phyloP scores from a whole-genome alignment of 2,797 vertebrate genomes.

The Arrhamphus sclerolepis region DNA sequence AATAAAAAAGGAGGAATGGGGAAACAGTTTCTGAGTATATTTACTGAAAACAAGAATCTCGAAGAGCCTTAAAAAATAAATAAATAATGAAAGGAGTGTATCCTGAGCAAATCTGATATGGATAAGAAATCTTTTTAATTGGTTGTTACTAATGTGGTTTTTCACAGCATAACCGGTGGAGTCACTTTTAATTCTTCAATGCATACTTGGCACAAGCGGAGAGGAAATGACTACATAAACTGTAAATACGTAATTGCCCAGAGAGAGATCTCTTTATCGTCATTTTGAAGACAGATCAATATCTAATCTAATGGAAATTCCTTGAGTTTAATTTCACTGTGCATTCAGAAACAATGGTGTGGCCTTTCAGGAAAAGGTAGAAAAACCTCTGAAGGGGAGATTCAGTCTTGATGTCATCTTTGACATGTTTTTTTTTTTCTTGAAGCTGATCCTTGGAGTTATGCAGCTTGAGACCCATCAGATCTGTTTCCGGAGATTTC shows the following conservation, averaged over 20 bases:
- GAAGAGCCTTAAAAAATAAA: slow-evolving; percentile 1
- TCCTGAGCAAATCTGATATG: slow-evolving; percentile 16
- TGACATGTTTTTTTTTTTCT: slow-evolving; percentile 63
- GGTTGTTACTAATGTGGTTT: slow-evolving; percentile 36
- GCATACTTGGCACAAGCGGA: background rate
- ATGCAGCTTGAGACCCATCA: slow-evolving; percentile 54
- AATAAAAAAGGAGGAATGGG: background rate
- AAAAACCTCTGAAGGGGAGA: slow-evolving; percentile 55
- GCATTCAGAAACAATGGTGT: slow-evolving; percentile 26
- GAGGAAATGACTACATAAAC: slow-evolving; percentile 31
- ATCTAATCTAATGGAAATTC: slow-evolving; percentile 63
- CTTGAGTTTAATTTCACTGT: slow-evolving; percentile 55
- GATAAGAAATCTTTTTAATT: background rate
- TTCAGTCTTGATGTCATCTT: slow-evolving; percentile 65
- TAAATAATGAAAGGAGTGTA: background rate
- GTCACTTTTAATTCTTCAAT: slow-evolving; percentile 27
- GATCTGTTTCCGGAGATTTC: slow-evolving; percentile 58
- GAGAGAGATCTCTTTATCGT: slow-evolving; percentile 19
- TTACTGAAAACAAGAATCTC: slow-evolving; percentile 2
- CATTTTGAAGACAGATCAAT: slow-evolving; percentile 50
- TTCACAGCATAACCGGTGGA: slow-evolving; percentile 13
- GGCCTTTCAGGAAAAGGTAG: slow-evolving; percentile 54
- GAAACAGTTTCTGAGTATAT: slow-evolving; percentile 15
- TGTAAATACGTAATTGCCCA: slow-evolving; percentile 49
- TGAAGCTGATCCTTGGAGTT: slow-evolving; percentile 64